These are phyloP conservation scores for Pluvialis apricaria DNA, from an alignment of 2,113 vertebrate genomes.

Conservation along the genomic window DNA sequence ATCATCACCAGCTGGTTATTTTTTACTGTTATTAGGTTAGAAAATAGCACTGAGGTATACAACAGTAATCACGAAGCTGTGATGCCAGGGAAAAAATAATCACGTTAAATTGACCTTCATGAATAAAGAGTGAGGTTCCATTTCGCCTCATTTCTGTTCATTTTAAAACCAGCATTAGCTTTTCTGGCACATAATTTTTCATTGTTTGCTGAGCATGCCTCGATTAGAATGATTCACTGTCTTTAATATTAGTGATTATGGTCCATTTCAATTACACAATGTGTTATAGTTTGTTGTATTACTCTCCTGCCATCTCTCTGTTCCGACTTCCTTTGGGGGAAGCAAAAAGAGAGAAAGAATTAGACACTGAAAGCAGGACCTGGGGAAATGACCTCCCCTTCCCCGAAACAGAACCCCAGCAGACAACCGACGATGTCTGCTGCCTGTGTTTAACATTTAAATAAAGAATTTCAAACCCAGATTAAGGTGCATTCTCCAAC, in stretches of 20 bases:
- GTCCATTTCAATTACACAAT: constrained; percentile 72
- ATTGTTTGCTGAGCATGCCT: constrained; percentile 77
- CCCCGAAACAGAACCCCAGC: not conserved
- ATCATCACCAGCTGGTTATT: constrained; percentile 71
- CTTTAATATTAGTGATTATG: constrained; percentile 79
- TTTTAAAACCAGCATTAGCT: constrained; percentile 75
- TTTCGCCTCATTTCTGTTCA: constrained; percentile 76
- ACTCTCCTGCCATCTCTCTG: constrained; percentile 49
- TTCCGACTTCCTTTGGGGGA: constrained; percentile 30
- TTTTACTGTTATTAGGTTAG: constrained; percentile 72
- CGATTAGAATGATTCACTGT: constrained; percentile 78
- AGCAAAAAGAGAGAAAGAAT: not conserved
- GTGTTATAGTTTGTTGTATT: constrained; percentile 67
- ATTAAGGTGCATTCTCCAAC: not conserved
- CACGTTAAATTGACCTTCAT: constrained; percentile 77
- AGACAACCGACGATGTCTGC: not conserved
- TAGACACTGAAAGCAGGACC: not conserved
- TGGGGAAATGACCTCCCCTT: not conserved
- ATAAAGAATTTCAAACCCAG: not conserved
- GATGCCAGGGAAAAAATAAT: constrained; percentile 70
- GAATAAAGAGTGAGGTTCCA: constrained; percentile 76
- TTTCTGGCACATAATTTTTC: constrained; percentile 78
- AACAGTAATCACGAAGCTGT: constrained; percentile 69
- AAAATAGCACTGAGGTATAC: constrained; percentile 72
- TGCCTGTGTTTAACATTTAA: not conserved